Evolutionary conservation across 1,140 invertebrate genomes (phyloP), one percentile per base, ranked within the genome.

Genomic region (Macrobrachium rosenbergii): DNA sequence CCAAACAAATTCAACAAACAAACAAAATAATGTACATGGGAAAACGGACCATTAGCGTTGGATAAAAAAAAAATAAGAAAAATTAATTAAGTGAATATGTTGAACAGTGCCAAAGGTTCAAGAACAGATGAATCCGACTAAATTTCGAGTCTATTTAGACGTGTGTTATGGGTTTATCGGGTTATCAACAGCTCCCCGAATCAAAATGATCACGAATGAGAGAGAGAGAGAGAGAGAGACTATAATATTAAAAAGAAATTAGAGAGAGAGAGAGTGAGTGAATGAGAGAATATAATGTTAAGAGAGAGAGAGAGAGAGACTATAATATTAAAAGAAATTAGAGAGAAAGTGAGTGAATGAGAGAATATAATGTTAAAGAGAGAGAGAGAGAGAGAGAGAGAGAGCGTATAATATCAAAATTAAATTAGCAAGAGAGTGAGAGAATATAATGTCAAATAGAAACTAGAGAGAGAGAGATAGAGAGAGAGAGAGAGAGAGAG

Each of bases 301-400:
- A 69, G 64, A 69, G 64, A 69, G 64, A 69, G 64, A 69, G 64
- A 69, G 64, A 69, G 64, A 69, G 64, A 69, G 64, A 69, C 12
- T 23, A n/a, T n/a, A n/a, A n/a, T n/a, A n/a, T n/a, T n/a, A n/a
- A n/a, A n/a, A n/a, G n/a, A n/a, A n/a, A n/a, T n/a, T n/a, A n/a
- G 19, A n/a, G 19, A 10, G 28, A n/a, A n/a, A 69, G 64, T 2
- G 64, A 69, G 64, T 2, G 64, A 69, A 19, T 2, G 64, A 69
- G 64, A n/a, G 64, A 69, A 19, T 2, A 28, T 23, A 11, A n/a
- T n/a, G 28, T n/a, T 17, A 19, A 69, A 69, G 64, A 69, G 64
- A 69, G 28, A n/a, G 28, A n/a, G 28, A 28, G 28, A 28, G 28
- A 28, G 64, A 69, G 19, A n/a, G 10, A n/a, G n/a, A n/a, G n/a